Evolutionary conservation across 2,888 invertebrate genomes (phyloP).

Genomic region (Byasa hedistus): DNA sequence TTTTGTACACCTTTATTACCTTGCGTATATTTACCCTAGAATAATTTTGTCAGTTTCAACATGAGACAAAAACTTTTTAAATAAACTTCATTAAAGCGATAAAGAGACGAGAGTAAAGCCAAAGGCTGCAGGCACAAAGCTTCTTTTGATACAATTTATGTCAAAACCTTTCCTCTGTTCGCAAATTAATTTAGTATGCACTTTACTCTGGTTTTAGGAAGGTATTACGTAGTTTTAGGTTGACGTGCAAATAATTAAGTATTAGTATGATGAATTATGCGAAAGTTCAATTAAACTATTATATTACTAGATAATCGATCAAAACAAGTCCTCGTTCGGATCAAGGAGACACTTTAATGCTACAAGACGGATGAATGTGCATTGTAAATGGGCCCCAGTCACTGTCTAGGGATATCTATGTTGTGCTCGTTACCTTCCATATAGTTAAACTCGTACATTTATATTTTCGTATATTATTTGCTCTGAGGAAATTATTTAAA

Average conservation of each 20-base stretch:
- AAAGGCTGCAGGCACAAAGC: conserved; percentile 27
- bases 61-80: too few species aligned
- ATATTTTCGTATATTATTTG: too few species aligned
- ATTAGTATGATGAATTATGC: background rate
- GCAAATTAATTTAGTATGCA: conserved; percentile 60
- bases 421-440: background rate
- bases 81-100: background rate
- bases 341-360: conserved; percentile 52
- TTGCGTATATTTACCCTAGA: too few species aligned
- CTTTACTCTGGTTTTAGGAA: conserved; percentile 46
- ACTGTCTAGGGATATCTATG: conserved; percentile 6
- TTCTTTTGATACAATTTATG: conserved; percentile 60
- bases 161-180: conserved; percentile 53
- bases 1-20: too few species aligned
- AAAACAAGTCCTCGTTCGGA: conserved; percentile 46
- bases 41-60: too few species aligned
- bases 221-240: conserved; percentile 34
- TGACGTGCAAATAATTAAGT: background rate
- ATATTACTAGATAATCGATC: conserved; percentile 30
- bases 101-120: conserved; percentile 15
- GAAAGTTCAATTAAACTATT: background rate
- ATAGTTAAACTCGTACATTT: too few species aligned
- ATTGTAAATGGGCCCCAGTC: conserved; percentile 4
- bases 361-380: conserved; percentile 46
- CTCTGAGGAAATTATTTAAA: too few species aligned